Base-by-base conservation (phyloP, 2,888 invertebrate genomes). In the Ptychoptera contaminata region DNA sequence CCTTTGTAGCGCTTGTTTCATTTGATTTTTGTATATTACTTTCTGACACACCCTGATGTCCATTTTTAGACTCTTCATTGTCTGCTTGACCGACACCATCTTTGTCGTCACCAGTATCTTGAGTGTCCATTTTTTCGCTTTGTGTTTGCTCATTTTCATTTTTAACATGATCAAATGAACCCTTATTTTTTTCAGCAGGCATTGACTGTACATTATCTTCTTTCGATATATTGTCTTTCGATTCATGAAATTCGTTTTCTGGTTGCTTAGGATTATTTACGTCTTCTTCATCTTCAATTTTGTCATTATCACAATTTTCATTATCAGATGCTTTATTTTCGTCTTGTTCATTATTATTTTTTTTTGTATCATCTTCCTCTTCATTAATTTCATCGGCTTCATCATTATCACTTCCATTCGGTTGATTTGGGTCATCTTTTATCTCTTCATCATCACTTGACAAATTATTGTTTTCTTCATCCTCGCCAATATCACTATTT, bases 61-160 rank as follows among this genome's bases (percentile, higher is more conserved):
- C 83, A 35, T 71, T 72, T 37, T 78, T 75, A 15, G 60, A 58
- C 4, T 79, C 72, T 52, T 82, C 81, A 48, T 80, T 71, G 54
- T 87, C 80, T 0, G 85, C 79, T 41, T 83, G 78, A 1, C 86
- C 87, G 2, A 76, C 74, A 4, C 77, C 77, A 53, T 76, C 74
- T 50, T 77, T 72, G 37, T 69, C 67, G 47, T 73, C 72, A 1
- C 69, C 68, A 8, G 67, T 69, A 40, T 71, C 70, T 53, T 74
- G 72, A 49, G 70, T 71, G 42, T 65, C 66, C 37, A 67, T 54
- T 46, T 68, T 65, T 16, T 70, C 69, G 16, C 69, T 67, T 47
- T 69, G 67, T 50, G 67, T 65, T 31, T 67, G 62, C 44, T 71
- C 67, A 50, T 69, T 63, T 36, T 43, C 54, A 39, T 54, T 55